phyloP scores from a whole-genome alignment of 2,113 vertebrate species.

The Hucho hucho region DNA sequence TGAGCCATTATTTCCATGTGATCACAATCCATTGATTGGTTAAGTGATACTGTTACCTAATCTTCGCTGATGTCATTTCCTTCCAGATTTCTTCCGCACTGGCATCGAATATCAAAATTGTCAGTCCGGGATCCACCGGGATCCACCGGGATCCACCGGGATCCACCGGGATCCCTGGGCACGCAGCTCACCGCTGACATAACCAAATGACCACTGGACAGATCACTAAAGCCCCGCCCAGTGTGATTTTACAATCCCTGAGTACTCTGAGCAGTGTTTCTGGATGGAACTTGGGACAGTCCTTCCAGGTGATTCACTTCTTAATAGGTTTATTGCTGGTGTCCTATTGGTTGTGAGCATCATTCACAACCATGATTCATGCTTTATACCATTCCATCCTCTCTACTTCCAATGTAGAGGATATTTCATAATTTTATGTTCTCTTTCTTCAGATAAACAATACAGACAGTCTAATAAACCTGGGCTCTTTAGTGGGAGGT shows the following conservation, averaged over 20 bases:
- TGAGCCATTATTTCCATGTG: too few relatives aligned
- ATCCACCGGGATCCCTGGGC: too few relatives aligned
- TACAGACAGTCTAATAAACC: not conserved
- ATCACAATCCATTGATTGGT: not conserved
- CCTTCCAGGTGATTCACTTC: constrained; percentile 24
- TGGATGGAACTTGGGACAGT: constrained; percentile 27
- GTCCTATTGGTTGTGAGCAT: not conserved
- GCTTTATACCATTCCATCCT: not conserved
- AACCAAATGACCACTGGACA: constrained; percentile 23
- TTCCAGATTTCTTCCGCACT: constrained; percentile 24
- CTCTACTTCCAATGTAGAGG: not conserved
- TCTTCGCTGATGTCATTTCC: not conserved
- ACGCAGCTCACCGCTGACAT: not conserved
- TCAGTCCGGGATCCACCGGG: not conserved
- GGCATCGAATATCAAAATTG: constrained; percentile 1
- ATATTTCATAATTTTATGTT: not conserved
- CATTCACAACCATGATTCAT: not conserved
- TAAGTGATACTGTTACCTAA: not conserved
- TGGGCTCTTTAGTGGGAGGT: constrained; percentile 32
- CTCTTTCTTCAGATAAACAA: constrained; percentile 14
- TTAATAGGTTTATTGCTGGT: not conserved
- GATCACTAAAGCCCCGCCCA: not conserved
- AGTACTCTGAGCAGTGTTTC: not conserved
- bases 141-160: too few relatives aligned
- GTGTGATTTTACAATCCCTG: not conserved